A percentile compares a stretch with the other conserved stretches of the same genome.
Evolutionary conservation across 2,888 invertebrate species (phyloP).

Genomic region (Camponotus fellah): DNA sequence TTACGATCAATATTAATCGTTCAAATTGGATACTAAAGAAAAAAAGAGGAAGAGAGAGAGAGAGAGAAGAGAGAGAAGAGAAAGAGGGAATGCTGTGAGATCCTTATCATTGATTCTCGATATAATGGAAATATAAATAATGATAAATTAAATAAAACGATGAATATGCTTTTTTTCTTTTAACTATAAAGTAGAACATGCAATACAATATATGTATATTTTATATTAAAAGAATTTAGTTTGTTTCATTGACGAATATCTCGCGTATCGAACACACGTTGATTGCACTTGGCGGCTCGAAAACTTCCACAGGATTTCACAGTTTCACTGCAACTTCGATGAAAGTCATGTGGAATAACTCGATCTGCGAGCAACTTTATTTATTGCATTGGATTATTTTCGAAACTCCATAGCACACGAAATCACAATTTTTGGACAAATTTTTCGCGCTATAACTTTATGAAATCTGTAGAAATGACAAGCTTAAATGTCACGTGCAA

Average conservation of each 20-base stretch:
- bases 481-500: slow-evolving; percentile 14
- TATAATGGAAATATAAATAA: not conserved
- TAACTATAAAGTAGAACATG: not conserved
- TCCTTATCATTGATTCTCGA: not conserved
- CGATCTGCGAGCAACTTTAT: slow-evolving; percentile 65
- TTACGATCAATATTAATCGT: not conserved
- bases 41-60: too few relatives aligned
- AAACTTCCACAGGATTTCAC: slow-evolving; percentile 62
- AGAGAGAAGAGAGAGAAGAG: too few relatives aligned
- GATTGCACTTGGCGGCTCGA: slow-evolving; percentile 42
- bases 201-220: slow-evolving; percentile 22
- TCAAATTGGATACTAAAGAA: not conserved
- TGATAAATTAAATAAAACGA: not conserved
- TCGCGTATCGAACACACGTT: slow-evolving; percentile 45
- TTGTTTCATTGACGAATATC: slow-evolving; percentile 31
- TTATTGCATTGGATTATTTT: slow-evolving; percentile 70
- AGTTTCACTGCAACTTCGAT: slow-evolving; percentile 54
- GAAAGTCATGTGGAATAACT: slow-evolving; percentile 58
- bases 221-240: slow-evolving; percentile 25
- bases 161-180: not conserved
- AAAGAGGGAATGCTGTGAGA: not conserved
- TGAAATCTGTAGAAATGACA: slow-evolving; percentile 13
- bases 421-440: slow-evolving; percentile 51
- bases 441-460: slow-evolving; percentile 59
- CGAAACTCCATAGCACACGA: slow-evolving; percentile 73